Conservation (phyloP, 2,888 invertebrate species). For the Azorinus chamasolen region DNA sequence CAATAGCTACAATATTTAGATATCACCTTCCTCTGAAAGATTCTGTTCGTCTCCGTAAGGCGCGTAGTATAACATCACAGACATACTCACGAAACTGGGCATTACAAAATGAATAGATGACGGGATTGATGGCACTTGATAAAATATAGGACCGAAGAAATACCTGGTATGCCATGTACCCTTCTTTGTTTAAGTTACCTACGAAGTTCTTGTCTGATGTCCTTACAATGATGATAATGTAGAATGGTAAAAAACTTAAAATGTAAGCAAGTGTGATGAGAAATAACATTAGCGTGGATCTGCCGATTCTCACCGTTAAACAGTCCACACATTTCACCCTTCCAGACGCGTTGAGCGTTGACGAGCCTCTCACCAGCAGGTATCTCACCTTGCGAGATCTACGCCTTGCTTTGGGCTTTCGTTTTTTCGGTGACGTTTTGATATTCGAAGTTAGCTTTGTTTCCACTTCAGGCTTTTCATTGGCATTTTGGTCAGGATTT, state of each 20-base stretch:
- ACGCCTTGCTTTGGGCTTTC: constrained; percentile 21
- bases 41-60: no score
- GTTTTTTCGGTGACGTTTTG: constrained; percentile 6
- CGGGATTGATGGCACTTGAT: constrained; percentile 77
- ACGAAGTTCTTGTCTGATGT: constrained; percentile 49
- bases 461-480: neutral
- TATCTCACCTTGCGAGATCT: constrained; percentile 41
- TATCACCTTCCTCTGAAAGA: no score
- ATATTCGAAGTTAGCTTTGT: constrained; percentile 3
- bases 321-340: constrained; percentile 42
- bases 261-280: constrained; percentile 76
- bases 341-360: constrained; percentile 54
- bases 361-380: constrained; percentile 56
- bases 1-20: no score
- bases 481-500: no score
- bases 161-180: constrained; percentile 64
- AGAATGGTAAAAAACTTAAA: constrained; percentile 77
- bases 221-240: constrained; percentile 71
- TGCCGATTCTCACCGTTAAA: constrained; percentile 63
- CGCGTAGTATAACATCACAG: constrained; percentile 30
- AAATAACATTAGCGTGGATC: constrained; percentile 76
- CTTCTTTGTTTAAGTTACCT: constrained; percentile 41
- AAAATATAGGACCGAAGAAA: constrained; percentile 75
- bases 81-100: constrained; percentile 66
- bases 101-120: constrained; percentile 77